Conservation (phyloP, 2,888 invertebrate genomes). For the Volucella inanis region DNA sequence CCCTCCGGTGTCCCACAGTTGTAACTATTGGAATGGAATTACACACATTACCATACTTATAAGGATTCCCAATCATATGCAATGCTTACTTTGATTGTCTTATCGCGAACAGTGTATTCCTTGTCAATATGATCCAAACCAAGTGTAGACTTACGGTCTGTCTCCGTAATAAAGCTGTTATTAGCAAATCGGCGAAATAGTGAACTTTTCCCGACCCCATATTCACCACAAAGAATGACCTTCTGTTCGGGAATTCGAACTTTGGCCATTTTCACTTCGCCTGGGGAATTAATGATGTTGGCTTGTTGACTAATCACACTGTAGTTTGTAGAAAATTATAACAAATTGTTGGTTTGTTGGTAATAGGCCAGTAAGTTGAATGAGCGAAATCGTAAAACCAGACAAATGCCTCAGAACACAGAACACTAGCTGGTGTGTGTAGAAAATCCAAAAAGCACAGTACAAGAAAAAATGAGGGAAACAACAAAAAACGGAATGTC, state of each 20-base stretch:
- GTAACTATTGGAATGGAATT: conserved; percentile 86
- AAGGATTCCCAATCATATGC: conserved; percentile 3
- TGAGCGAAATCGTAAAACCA: neutral
- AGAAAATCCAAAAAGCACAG: conserved; percentile 6
- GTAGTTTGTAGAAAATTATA: conserved; percentile 46
- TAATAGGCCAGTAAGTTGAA: conserved; percentile 3
- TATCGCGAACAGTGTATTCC: conserved; percentile 89
- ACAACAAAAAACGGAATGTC: conserved; percentile 59
- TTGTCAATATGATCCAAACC: conserved; percentile 96
- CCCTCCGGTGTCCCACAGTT: conserved; percentile 98
- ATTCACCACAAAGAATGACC: conserved; percentile 97
- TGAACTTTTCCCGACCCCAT: conserved; percentile 97
- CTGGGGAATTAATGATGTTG: conserved; percentile 40
- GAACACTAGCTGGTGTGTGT: conserved; percentile 11
- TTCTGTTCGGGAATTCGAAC: conserved; percentile 93
- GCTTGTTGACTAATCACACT: conserved; percentile 23
- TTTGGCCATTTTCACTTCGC: conserved; percentile 87
- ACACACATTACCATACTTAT: conserved; percentile 7
- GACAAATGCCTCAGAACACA: neutral
- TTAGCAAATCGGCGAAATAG: conserved; percentile 95
- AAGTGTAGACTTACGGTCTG: conserved; percentile 93
- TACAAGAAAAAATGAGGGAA: conserved; percentile 5
- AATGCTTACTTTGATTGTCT: conserved; percentile 83
- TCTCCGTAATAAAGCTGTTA: conserved; percentile 92
- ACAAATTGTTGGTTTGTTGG: neutral